Conservation (phyloP, 2,888 invertebrate genomes). For the Drosophila quinaria region DNA sequence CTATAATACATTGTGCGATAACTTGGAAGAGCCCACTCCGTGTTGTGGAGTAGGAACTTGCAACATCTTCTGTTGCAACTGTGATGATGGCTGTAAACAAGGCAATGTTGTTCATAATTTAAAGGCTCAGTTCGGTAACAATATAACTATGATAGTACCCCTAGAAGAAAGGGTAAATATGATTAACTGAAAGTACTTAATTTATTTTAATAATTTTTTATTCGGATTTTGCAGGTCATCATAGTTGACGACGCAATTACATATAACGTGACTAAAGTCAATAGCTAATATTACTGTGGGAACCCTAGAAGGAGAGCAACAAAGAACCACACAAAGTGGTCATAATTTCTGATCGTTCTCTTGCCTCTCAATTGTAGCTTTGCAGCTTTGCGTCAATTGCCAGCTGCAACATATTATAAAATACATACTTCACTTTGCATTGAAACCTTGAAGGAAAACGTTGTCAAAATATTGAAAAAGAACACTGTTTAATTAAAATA, state of each 20-base stretch:
- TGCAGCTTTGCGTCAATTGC: too few species aligned
- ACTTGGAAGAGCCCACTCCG: neutral
- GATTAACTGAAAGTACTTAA: neutral
- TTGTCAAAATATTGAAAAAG: too few species aligned
- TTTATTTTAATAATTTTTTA: neutral
- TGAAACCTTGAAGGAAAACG: too few species aligned
- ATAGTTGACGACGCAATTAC: too few species aligned
- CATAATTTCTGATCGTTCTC: too few species aligned
- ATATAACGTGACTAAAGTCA: too few species aligned
- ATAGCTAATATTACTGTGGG: neutral
- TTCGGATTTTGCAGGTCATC: neutral
- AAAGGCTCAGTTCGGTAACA: neutral
- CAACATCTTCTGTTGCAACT: conserved; percentile 12
- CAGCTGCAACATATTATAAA: too few species aligned
- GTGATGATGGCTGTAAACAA: neutral
- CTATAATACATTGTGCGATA: neutral
- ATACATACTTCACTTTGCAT: too few species aligned
- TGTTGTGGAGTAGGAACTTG: neutral
- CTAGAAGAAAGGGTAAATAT: neutral
- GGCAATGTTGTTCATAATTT: neutral
- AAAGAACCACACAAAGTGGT: too few species aligned
- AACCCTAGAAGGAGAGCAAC: too few species aligned
- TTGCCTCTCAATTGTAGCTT: too few species aligned
- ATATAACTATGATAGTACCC: neutral
- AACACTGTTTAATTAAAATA: too few species aligned